phyloP scores from a whole-genome alignment of 2,888 invertebrate species.

The Nematopogon swammerdamellus region DNA sequence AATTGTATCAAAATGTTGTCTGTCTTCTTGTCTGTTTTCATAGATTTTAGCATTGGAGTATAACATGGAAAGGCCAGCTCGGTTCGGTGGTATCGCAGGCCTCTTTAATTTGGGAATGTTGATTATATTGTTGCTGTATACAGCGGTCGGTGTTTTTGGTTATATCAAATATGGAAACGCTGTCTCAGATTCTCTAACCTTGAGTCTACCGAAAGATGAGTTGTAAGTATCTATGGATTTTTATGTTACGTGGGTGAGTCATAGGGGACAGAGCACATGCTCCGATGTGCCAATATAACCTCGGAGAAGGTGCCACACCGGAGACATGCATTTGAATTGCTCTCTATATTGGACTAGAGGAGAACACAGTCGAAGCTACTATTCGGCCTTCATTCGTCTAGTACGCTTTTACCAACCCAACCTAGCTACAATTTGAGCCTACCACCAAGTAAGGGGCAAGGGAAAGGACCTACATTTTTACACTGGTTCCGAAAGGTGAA shows the following conservation, averaged over 20 bases:
- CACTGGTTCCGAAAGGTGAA: too few species aligned
- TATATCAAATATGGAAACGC: slow-evolving; percentile 76
- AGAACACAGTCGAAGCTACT: too few species aligned
- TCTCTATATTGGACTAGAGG: too few species aligned
- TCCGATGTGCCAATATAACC: too few species aligned
- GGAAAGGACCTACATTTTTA: too few species aligned
- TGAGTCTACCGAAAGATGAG: slow-evolving; percentile 67
- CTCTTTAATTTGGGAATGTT: slow-evolving; percentile 79
- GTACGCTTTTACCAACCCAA: too few species aligned
- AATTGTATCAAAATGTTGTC: too few species aligned
- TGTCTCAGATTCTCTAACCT: slow-evolving; percentile 76
- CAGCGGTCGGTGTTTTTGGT: slow-evolving; percentile 80
- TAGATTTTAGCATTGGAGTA: slow-evolving; percentile 90
- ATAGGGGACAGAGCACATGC: neutral
- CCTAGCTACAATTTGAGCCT: too few species aligned
- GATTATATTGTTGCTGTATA: slow-evolving; percentile 70
- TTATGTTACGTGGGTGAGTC: neutral
- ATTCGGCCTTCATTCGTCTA: too few species aligned
- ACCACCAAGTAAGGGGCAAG: too few species aligned
- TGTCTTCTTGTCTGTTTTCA: slow-evolving; percentile 1
- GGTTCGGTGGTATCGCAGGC: slow-evolving; percentile 72
- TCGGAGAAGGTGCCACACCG: too few species aligned
- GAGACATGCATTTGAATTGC: too few species aligned
- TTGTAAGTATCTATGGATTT: slow-evolving; percentile 55
- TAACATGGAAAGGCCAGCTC: slow-evolving; percentile 81